These are phyloP conservation scores for Cantharis rustica DNA, from an alignment of 2,888 invertebrate genomes.

Conservation along the genomic window DNA sequence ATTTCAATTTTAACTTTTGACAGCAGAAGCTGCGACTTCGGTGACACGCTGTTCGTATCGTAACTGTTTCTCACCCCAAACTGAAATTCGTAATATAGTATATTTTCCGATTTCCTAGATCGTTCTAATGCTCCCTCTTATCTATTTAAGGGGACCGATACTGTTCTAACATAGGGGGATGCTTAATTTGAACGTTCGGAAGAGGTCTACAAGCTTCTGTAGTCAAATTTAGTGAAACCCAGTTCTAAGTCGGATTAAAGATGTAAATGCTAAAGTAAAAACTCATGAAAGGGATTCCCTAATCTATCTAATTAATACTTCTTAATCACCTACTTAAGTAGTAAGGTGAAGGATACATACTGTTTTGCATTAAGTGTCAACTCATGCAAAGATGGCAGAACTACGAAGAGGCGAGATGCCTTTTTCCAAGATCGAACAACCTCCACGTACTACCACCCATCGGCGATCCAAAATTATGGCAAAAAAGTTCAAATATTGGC, in stretches of 20 bases:
- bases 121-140: background rate
- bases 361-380: background rate
- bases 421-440: background rate
- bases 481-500: background rate
- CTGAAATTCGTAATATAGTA: background rate
- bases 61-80: background rate
- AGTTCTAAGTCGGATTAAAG: background rate
- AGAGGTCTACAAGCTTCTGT: background rate
- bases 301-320: background rate
- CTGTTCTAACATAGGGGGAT: background rate
- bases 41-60: no score
- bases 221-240: background rate
- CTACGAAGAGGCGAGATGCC: background rate
- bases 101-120: background rate
- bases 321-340: background rate
- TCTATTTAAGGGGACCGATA: background rate
- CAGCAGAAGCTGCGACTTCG: background rate
- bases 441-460: background rate
- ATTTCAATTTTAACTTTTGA: background rate
- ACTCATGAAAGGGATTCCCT: background rate
- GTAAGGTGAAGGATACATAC: background rate
- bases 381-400: background rate
- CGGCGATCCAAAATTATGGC: background rate
- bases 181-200: background rate
- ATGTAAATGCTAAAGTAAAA: background rate